Percentiles rank a stretch among this genome's conserved stretches.
Evolutionary conservation across 2,888 invertebrate genomes (phyloP).

Genomic region (Matsumyia berberina): DNA sequence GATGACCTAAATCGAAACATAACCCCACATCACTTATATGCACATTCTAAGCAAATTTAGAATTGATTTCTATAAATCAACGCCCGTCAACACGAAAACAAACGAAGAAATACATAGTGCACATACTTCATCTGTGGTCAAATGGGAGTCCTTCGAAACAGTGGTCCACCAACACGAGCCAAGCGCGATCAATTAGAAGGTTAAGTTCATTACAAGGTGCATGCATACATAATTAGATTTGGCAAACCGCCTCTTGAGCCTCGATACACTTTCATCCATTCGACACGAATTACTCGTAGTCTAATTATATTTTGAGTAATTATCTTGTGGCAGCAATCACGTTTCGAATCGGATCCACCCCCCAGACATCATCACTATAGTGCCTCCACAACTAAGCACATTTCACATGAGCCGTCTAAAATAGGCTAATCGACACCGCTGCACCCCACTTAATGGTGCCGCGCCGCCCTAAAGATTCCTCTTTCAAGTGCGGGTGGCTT

Average conservation of each 20-base stretch:
- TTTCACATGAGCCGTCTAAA: slow-evolving; percentile 9
- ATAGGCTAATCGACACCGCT: slow-evolving; percentile 53
- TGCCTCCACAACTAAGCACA: neutral
- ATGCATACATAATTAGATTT: slow-evolving; percentile 54
- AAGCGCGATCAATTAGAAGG: slow-evolving; percentile 63
- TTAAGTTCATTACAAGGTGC: slow-evolving; percentile 69
- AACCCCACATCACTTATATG: too few species aligned
- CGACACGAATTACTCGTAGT: slow-evolving; percentile 49
- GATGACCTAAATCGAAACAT: too few species aligned
- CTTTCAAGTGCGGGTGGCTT: slow-evolving; percentile 54
- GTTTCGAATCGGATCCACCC: slow-evolving; percentile 35
- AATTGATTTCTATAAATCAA: neutral
- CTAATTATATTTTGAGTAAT: slow-evolving; percentile 55
- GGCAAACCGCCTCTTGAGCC: slow-evolving; percentile 51
- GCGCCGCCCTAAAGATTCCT: slow-evolving; percentile 38
- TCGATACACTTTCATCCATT: slow-evolving; percentile 35
- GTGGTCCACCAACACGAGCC: slow-evolving; percentile 14
- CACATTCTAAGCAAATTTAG: slow-evolving; percentile 13
- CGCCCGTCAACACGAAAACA: neutral
- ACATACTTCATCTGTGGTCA: slow-evolving; percentile 16
- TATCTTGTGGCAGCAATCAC: slow-evolving; percentile 52
- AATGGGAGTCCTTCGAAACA: slow-evolving; percentile 1
- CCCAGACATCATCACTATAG: too few species aligned
- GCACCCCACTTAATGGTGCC: slow-evolving; percentile 56
- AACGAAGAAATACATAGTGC: neutral